phyloP scores from a whole-genome alignment of 1,140 invertebrate species.

The Gonatopus flavifemur region DNA sequence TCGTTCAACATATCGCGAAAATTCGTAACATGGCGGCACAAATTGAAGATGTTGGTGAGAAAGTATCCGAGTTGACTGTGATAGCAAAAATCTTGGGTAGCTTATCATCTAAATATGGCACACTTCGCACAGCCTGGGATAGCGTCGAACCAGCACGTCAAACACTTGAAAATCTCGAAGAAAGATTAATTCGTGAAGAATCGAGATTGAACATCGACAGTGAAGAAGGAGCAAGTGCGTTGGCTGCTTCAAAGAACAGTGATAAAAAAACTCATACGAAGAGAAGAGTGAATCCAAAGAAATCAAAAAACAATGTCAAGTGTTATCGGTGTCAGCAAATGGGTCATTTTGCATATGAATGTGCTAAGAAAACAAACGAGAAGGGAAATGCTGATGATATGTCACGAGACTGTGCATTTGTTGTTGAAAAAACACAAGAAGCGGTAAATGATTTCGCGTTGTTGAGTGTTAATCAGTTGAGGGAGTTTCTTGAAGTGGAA shows the following conservation, averaged over 20 bases:
- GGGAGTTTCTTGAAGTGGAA: background rate
- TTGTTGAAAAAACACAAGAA: background rate
- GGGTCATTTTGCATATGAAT: background rate
- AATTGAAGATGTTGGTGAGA: background rate
- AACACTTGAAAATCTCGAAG: background rate
- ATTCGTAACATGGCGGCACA: constrained; percentile 5
- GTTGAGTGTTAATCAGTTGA: background rate
- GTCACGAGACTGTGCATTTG: background rate
- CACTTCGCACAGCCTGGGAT: constrained; percentile 3
- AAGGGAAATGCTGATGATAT: background rate
- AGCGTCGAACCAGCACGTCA: background rate
- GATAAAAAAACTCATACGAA: background rate
- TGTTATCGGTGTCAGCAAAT: background rate
- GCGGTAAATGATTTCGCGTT: background rate
- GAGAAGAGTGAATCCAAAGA: background rate
- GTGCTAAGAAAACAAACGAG: background rate
- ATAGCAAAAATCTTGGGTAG: constrained; percentile 6
- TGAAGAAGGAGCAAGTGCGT: background rate
- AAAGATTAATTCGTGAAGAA: constrained; percentile 6
- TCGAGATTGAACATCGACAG: background rate
- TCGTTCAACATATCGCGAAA: constrained; percentile 3
- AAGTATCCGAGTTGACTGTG: background rate
- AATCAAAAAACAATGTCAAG: background rate
- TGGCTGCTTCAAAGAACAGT: background rate
- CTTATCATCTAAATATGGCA: background rate